These are phyloP conservation scores for Scrobipalpa costella DNA, from an alignment of 2,888 invertebrate species.

Conservation along the genomic window DNA sequence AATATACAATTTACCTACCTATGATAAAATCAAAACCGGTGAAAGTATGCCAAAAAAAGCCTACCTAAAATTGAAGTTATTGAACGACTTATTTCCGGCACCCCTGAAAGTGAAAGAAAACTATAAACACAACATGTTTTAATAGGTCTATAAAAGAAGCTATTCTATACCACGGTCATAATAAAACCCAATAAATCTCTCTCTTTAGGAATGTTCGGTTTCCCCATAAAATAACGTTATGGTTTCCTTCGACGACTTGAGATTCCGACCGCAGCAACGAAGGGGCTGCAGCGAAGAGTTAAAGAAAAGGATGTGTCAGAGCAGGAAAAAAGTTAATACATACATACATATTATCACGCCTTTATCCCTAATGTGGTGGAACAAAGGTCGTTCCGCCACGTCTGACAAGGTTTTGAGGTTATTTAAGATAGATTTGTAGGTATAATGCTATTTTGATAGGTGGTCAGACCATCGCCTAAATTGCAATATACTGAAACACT, in stretches of 20 bases:
- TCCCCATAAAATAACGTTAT: conserved; percentile 47
- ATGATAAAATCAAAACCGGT: too few species aligned
- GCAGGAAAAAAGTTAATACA: too few species aligned
- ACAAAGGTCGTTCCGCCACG: too few species aligned
- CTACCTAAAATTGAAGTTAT: conserved; percentile 1
- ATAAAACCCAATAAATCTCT: conserved; percentile 43
- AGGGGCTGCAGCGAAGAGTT: conserved; percentile 31
- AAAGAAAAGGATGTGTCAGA: not conserved
- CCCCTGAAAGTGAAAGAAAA: conserved; percentile 7
- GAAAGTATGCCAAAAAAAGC: too few species aligned
- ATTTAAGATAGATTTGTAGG: too few species aligned
- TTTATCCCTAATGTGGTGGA: too few species aligned
- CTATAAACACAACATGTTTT: conserved; percentile 22
- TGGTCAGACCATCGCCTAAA: too few species aligned
- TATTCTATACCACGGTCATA: conserved; percentile 19
- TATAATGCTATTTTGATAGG: too few species aligned
- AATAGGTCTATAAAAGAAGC: conserved; percentile 20
- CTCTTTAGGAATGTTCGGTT: conserved; percentile 42
- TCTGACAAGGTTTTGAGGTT: too few species aligned
- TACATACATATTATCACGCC: too few species aligned
- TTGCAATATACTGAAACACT: too few species aligned
- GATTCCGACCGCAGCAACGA: conserved; percentile 29
- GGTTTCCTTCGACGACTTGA: conserved; percentile 35
- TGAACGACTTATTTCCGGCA: not conserved
- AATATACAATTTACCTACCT: too few species aligned